These are phyloP conservation scores for Fistularia commersonii DNA, from an alignment of 2,797 vertebrate genomes.

Conservation along the genomic window DNA sequence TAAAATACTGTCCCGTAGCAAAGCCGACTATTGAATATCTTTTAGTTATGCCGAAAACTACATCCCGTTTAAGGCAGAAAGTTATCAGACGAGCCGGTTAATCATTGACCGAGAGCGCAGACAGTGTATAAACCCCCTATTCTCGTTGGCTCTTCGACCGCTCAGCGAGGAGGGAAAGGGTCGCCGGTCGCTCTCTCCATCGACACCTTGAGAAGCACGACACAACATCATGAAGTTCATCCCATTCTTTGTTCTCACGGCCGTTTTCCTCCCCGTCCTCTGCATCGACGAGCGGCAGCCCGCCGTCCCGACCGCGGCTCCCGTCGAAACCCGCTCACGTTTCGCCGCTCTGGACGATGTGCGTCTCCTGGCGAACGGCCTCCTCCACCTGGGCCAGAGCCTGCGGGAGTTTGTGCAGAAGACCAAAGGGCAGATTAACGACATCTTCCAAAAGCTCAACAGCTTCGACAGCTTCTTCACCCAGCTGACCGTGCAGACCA, in stretches of 20 bases:
- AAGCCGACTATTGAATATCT: too few relatives aligned
- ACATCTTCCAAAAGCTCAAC: slow-evolving; percentile 90
- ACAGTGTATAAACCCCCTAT: slow-evolving; percentile 34
- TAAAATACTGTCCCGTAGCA: too few relatives aligned
- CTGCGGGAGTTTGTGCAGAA: slow-evolving; percentile 92
- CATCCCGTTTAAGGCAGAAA: neutral
- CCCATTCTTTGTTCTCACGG: slow-evolving; percentile 56
- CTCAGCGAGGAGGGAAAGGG: slow-evolving; percentile 8
- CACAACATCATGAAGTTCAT: slow-evolving; percentile 69
- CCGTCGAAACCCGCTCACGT: slow-evolving; percentile 68
- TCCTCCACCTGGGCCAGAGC: slow-evolving; percentile 90
- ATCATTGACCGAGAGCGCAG: slow-evolving; percentile 45
- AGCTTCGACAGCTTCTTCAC: slow-evolving; percentile 87
- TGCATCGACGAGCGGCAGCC: slow-evolving; percentile 51
- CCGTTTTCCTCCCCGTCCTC: slow-evolving; percentile 57
- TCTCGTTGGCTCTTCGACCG: slow-evolving; percentile 5
- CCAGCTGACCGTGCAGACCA: slow-evolving; percentile 83
- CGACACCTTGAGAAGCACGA: slow-evolving; percentile 23
- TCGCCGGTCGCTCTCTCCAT: too few relatives aligned
- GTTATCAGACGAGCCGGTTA: slow-evolving; percentile 40
- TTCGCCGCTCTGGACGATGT: slow-evolving; percentile 90
- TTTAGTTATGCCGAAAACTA: neutral
- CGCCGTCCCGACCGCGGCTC: neutral
- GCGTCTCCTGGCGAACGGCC: slow-evolving; percentile 83
- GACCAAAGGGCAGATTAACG: slow-evolving; percentile 88